Percentiles rank a stretch among this genome's conserved stretches.
Conservation (phyloP, 2,888 invertebrate genomes). For the Drosophila mayaguana region DNA sequence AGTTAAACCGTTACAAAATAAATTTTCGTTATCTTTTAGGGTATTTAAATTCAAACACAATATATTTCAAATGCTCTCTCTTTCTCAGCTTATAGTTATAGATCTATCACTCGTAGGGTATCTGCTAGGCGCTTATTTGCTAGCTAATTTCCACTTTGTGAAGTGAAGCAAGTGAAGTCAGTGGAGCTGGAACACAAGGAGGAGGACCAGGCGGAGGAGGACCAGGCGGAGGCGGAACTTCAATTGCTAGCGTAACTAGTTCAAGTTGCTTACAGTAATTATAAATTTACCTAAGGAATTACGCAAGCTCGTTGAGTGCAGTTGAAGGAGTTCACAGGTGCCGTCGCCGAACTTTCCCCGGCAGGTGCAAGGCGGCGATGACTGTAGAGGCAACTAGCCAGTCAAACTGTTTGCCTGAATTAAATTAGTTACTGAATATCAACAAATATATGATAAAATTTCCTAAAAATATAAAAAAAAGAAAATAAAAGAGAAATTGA, state of each 20-base stretch:
- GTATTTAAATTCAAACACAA: no score
- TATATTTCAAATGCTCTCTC: no score
- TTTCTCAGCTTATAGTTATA: no score
- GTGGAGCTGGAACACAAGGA: no score
- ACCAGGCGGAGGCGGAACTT: constrained; percentile 41
- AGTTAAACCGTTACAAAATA: background rate
- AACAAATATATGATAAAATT: no score
- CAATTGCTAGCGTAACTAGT: constrained; percentile 69
- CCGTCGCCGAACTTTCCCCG: constrained; percentile 37
- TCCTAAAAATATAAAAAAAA: no score
- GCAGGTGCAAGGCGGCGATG: background rate
- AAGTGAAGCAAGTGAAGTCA: constrained; percentile 22
- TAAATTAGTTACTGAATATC: no score
- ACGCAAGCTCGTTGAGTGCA: constrained; percentile 66
- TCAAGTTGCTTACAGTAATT: constrained; percentile 80
- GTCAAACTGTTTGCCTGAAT: constrained; percentile 34
- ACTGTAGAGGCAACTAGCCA: background rate
- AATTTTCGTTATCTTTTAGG: no score
- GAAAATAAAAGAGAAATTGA: no score
- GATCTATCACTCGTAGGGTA: background rate
- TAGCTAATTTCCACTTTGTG: background rate
- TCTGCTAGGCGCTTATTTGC: background rate
- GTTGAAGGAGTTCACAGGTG: constrained; percentile 44
- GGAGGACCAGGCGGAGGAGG: constrained; percentile 14
- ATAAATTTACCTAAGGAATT: constrained; percentile 80